Percentiles rank a stretch among this genome's conserved stretches.
phyloP scores from a whole-genome alignment of 2,113 vertebrate species.

The Austrofundulus limnaeus region DNA sequence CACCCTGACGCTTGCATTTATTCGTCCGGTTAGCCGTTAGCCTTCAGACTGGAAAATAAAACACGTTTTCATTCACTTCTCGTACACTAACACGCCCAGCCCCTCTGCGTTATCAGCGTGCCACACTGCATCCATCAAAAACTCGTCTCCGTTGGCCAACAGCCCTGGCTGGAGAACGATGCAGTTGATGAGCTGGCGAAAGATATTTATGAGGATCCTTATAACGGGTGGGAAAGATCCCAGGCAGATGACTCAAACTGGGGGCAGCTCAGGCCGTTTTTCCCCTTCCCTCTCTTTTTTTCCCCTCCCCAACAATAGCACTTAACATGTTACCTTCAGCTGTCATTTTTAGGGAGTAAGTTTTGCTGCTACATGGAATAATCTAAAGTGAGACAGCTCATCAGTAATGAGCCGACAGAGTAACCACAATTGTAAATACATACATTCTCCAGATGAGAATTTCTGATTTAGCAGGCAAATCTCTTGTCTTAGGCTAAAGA shows the following conservation, averaged over 20 bases:
- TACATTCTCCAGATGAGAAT: neutral
- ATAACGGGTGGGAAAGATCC: slow-evolving; percentile 68
- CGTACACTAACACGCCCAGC: slow-evolving; percentile 14
- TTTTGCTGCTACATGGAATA: slow-evolving; percentile 20
- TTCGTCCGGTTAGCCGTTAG: neutral
- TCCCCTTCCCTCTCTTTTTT: neutral
- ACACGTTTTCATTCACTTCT: neutral
- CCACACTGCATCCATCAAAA: slow-evolving; percentile 70
- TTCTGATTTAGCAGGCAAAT: neutral
- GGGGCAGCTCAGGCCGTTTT: slow-evolving; percentile 10
- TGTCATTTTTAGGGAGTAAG: slow-evolving; percentile 44
- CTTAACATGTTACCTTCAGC: slow-evolving; percentile 65
- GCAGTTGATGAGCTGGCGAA: slow-evolving; percentile 81
- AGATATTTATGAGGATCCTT: slow-evolving; percentile 80
- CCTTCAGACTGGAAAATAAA: slow-evolving; percentile 2
- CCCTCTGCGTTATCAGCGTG: slow-evolving; percentile 38
- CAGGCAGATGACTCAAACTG: slow-evolving; percentile 69
- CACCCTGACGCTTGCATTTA: neutral
- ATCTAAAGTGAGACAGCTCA: slow-evolving; percentile 34
- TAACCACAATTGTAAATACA: neutral
- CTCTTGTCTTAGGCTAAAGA: neutral
- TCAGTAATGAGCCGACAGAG: slow-evolving; percentile 21
- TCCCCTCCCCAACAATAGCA: slow-evolving; percentile 32
- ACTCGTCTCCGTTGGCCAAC: slow-evolving; percentile 52
- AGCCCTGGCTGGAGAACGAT: slow-evolving; percentile 44